phyloP scores from a whole-genome alignment of 2,797 vertebrate species.

The Sphaeramia orbicularis region DNA sequence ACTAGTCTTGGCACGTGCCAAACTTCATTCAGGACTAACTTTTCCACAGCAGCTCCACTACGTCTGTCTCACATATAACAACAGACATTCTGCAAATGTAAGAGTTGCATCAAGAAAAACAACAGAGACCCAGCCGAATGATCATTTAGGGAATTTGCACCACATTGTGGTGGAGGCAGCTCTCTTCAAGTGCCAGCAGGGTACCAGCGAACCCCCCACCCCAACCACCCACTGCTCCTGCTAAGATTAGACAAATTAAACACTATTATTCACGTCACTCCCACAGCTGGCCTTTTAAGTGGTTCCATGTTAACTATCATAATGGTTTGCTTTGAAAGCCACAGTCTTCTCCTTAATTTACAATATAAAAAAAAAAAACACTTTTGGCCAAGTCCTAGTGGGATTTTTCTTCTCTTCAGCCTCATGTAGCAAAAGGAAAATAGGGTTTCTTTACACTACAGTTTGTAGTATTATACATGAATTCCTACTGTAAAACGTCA shows the following conservation, averaged over 20 bases:
- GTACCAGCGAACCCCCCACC: conserved; percentile 56
- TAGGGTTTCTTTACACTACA: conserved; percentile 38
- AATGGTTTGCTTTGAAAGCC: conserved; percentile 86
- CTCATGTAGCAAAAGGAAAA: conserved; percentile 37
- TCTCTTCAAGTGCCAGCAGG: conserved; percentile 76
- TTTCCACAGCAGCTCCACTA: conserved; percentile 53
- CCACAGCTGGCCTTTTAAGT: conserved; percentile 86
- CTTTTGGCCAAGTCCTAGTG: conserved; percentile 66
- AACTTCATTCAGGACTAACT: conserved; percentile 28
- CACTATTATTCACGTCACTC: conserved; percentile 85
- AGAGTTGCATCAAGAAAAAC: conserved; percentile 60
- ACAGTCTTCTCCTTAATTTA: conserved; percentile 83
- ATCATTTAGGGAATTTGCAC: conserved; percentile 75
- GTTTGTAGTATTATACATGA: not conserved
- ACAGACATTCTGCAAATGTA: conserved; percentile 76
- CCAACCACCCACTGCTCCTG: conserved; percentile 75
- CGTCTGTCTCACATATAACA: conserved; percentile 63
- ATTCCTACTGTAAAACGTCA: conserved; percentile 1
- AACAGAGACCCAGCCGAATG: conserved; percentile 72
- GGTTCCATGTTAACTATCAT: conserved; percentile 85
- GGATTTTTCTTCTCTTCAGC: conserved; percentile 67
- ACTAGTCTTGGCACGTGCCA: conserved; percentile 57
- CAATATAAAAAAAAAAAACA: conserved; percentile 78
- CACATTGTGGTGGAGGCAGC: conserved; percentile 73
- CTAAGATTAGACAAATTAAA: conserved; percentile 89